These are phyloP conservation scores for Argyrosomus regius DNA, from an alignment of 2,797 vertebrate species.

Conservation along the genomic window DNA sequence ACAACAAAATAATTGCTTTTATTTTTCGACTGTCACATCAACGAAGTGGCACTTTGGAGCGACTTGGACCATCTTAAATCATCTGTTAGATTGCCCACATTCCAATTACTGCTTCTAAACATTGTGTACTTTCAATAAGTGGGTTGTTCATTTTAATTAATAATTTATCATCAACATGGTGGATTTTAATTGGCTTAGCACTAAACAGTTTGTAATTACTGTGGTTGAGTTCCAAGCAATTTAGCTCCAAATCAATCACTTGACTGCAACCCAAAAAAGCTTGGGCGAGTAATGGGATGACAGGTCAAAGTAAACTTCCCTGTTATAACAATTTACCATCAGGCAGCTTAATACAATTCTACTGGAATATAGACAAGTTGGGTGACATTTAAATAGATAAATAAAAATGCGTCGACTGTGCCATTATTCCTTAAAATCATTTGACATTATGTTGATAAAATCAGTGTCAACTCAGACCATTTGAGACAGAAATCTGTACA, in stretches of 20 bases:
- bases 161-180: conserved; percentile 57
- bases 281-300: background rate
- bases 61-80: conserved; percentile 58
- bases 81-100: conserved; percentile 48
- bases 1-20: conserved; percentile 71
- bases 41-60: conserved; percentile 52
- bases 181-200: conserved; percentile 59
- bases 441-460: background rate
- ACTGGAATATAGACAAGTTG: background rate
- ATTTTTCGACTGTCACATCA: conserved; percentile 46
- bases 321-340: conserved; percentile 18
- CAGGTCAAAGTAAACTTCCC: conserved; percentile 15
- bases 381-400: background rate
- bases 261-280: conserved; percentile 35
- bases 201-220: conserved; percentile 67
- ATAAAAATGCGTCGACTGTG: background rate
- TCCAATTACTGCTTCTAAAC: conserved; percentile 65
- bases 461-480: background rate
- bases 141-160: conserved; percentile 58
- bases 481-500: background rate
- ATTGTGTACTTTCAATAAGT: conserved; percentile 36
- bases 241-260: conserved; percentile 57
- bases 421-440: background rate
- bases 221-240: conserved; percentile 48
- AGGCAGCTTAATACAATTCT: conserved; percentile 3